phyloP scores from a whole-genome alignment of 2,888 invertebrate genomes.

The Cinara cedri region DNA sequence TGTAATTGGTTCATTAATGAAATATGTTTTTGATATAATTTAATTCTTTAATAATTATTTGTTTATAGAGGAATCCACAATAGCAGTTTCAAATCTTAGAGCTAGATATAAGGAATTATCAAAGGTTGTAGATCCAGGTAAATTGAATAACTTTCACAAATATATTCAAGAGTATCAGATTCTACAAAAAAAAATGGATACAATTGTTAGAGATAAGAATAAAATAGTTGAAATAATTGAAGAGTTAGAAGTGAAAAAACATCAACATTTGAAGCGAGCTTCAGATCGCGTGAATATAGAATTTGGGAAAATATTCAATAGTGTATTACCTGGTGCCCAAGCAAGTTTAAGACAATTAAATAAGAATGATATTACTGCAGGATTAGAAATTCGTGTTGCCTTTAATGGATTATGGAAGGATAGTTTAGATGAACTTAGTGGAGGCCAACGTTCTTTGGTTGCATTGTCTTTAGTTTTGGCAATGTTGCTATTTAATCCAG shows the following conservation, averaged over 20 bases:
- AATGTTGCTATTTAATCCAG: slow-evolving; percentile 95
- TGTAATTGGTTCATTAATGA: neutral
- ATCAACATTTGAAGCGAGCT: slow-evolving; percentile 78
- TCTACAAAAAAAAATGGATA: slow-evolving; percentile 64
- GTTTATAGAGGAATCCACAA: slow-evolving; percentile 34
- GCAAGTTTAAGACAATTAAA: slow-evolving; percentile 82
- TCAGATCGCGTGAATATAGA: slow-evolving; percentile 88
- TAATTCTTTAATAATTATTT: slow-evolving; percentile 15
- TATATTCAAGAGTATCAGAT: slow-evolving; percentile 40
- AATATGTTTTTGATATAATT: neutral
- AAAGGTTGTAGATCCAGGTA: slow-evolving; percentile 36
- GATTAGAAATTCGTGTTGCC: slow-evolving; percentile 85
- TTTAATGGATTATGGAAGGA: slow-evolving; percentile 97
- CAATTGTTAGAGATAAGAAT: slow-evolving; percentile 76
- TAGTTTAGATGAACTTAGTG: slow-evolving; percentile 91
- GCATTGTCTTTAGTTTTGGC: slow-evolving; percentile 95
- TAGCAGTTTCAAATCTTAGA: neutral
- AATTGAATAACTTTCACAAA: slow-evolving; percentile 51
- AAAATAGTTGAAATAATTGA: slow-evolving; percentile 80
- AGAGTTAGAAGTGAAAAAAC: slow-evolving; percentile 90
- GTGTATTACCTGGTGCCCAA: slow-evolving; percentile 86
- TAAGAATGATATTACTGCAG: slow-evolving; percentile 78
- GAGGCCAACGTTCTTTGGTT: slow-evolving; percentile 94
- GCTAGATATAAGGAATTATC: slow-evolving; percentile 31
- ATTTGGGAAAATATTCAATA: slow-evolving; percentile 92